Conservation (phyloP, 2,888 invertebrate genomes). For the Cyaniris semiargus region DNA sequence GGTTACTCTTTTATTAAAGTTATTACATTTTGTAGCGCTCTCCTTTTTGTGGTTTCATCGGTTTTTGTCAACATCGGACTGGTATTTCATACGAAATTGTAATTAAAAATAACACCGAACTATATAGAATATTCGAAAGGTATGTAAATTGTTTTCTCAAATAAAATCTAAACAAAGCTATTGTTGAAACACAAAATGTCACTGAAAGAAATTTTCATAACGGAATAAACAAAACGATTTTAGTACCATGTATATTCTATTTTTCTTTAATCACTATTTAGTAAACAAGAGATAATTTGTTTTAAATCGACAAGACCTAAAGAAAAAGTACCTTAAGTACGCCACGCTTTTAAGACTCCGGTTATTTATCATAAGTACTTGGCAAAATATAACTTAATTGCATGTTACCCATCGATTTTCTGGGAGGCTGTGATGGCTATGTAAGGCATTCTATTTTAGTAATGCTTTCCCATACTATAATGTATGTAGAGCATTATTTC, state of each 20-base stretch:
- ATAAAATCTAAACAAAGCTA: conserved; percentile 7
- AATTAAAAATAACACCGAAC: not conserved
- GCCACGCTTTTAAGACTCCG: not conserved
- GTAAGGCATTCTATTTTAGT: not conserved
- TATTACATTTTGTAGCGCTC: conserved; percentile 6
- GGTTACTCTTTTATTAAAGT: conserved; percentile 12
- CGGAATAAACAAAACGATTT: not conserved
- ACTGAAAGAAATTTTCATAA: not conserved
- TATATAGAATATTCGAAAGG: conserved; percentile 6
- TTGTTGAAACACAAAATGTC: not conserved
- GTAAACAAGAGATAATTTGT: not conserved
- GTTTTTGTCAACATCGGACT: not conserved
- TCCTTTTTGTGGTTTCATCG: not conserved
- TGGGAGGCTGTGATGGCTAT: not conserved
- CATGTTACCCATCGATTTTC: not conserved
- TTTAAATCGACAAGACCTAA: not conserved
- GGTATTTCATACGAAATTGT: not conserved
- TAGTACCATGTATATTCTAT: not conserved
- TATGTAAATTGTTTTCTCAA: not conserved
- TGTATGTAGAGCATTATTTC: not conserved
- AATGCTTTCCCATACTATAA: not conserved
- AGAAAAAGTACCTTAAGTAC: not conserved
- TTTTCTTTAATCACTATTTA: not conserved
- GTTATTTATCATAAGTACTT: not conserved
- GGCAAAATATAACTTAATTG: not conserved